These are phyloP conservation scores for Eupithecia abbreviata DNA, from an alignment of 2,888 invertebrate genomes.

Conservation along the genomic window DNA sequence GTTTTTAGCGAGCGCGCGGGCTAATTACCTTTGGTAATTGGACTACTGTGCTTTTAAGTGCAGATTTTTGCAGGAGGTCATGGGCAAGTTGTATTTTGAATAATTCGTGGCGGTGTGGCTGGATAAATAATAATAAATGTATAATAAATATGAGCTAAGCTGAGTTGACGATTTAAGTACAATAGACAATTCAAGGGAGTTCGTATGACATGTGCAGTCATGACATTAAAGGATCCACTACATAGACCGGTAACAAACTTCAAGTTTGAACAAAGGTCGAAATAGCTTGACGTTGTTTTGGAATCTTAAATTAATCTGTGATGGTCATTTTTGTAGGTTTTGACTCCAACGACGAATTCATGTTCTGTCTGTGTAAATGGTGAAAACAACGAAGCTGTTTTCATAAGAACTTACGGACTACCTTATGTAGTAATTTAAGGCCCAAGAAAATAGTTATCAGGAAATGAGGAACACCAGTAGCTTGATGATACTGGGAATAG, in stretches of 20 bases:
- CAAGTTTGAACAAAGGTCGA: neutral
- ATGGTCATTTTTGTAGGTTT: neutral
- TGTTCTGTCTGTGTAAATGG: neutral
- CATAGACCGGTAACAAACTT: neutral
- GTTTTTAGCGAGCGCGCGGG: slow-evolving; percentile 33
- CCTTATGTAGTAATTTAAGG: neutral
- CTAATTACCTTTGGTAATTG: slow-evolving; percentile 23
- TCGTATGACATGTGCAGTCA: neutral
- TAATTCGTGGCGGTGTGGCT: neutral
- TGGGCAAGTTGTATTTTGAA: neutral
- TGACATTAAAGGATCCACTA: neutral
- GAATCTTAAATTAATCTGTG: neutral
- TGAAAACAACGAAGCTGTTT: neutral
- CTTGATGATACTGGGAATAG: slow-evolving; percentile 24
- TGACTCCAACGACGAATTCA: neutral
- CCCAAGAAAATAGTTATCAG: slow-evolving; percentile 3
- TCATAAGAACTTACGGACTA: neutral
- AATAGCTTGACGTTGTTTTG: neutral
- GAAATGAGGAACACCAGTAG: slow-evolving; percentile 24
- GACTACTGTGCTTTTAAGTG: slow-evolving; percentile 20
- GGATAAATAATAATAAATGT: neutral
- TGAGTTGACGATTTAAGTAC: no score
- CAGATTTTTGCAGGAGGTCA: neutral
- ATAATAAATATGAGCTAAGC: no score
- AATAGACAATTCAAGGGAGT: neutral